phyloP scores from a whole-genome alignment of 1,140 invertebrate species.

The Phymastichus coffea region DNA sequence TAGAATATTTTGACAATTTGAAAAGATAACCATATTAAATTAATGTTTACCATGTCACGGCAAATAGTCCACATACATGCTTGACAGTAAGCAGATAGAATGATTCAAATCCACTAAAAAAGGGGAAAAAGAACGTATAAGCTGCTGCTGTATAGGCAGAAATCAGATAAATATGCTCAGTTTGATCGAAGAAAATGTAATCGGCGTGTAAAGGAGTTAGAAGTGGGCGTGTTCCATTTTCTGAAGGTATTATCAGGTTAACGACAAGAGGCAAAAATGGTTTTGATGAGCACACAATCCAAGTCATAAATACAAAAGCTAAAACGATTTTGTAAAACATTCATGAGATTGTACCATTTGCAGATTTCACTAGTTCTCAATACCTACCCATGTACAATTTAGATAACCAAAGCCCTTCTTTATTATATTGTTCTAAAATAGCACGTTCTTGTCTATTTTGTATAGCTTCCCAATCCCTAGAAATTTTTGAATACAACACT shows the following conservation, averaged over 20 bases:
- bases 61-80: not conserved
- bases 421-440: not conserved
- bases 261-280: not conserved
- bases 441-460: not conserved
- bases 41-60: not conserved
- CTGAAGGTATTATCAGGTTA: not conserved
- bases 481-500: not conserved
- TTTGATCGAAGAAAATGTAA: not conserved
- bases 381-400: no score
- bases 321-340: no score
- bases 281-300: not conserved
- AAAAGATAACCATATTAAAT: no score
- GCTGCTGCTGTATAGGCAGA: not conserved
- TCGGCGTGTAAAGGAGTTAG: not conserved
- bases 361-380: no score
- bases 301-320: not conserved
- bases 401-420: no score
- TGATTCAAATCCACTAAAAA: not conserved
- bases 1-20: no score
- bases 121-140: not conserved
- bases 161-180: not conserved
- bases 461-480: not conserved
- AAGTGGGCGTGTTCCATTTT: not conserved
- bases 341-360: no score
- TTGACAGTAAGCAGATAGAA: not conserved